Conservation (phyloP, 2,797 vertebrate species). For the Sebastes miniatus region DNA sequence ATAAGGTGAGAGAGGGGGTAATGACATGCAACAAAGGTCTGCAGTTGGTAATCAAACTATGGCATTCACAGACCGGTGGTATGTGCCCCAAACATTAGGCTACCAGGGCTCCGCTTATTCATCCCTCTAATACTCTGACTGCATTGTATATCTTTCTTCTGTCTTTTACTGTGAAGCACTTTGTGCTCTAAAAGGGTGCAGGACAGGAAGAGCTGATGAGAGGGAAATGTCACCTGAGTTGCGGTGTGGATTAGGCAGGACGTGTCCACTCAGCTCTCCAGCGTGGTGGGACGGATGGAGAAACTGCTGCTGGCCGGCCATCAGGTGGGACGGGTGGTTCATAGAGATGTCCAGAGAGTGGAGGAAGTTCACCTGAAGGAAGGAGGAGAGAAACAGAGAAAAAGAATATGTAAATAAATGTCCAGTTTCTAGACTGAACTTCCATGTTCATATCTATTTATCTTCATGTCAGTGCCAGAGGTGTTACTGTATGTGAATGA, state of each 20-base stretch:
- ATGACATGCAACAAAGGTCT: background rate
- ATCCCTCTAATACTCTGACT: background rate
- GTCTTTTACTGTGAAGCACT: background rate
- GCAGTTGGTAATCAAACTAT: background rate
- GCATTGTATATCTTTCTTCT: background rate
- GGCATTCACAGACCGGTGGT: background rate
- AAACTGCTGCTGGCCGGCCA: conserved; percentile 96
- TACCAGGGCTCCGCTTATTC: background rate
- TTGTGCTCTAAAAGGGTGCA: background rate
- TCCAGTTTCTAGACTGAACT: background rate
- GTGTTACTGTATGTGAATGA: background rate
- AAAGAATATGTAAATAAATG: background rate
- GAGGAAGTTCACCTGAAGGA: conserved; percentile 82
- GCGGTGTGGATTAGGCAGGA: conserved; percentile 89
- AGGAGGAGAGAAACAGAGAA: background rate
- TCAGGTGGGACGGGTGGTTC: conserved; percentile 92
- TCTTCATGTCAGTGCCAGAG: background rate
- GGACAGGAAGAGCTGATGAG: background rate
- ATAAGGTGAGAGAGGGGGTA: background rate
- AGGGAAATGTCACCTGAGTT: conserved; percentile 86
- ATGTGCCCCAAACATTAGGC: background rate
- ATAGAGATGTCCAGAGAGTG: conserved; percentile 80
- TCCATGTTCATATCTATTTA: background rate
- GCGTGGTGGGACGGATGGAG: conserved; percentile 91
- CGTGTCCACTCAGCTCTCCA: conserved; percentile 93